These are phyloP conservation scores for Rhynchomys soricoides DNA, from an alignment of 2,113 vertebrate genomes.

Conservation along the genomic window DNA sequence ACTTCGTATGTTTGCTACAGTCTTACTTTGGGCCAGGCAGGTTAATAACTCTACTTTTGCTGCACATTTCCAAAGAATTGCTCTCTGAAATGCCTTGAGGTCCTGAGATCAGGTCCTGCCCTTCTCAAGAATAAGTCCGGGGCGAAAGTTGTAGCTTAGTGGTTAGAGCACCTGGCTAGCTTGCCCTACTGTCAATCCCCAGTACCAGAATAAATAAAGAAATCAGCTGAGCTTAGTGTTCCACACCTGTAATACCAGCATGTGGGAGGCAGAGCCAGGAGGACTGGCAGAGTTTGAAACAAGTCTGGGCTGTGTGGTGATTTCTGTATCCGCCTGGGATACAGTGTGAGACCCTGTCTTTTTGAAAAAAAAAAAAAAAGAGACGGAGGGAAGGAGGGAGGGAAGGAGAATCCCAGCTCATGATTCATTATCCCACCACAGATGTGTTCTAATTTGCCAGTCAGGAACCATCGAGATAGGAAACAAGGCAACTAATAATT, in stretches of 20 bases:
- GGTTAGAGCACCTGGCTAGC: neutral
- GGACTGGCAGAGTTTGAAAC: neutral
- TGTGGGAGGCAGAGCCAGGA: neutral
- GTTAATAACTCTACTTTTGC: constrained; percentile 27
- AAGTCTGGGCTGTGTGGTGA: neutral
- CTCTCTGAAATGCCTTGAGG: neutral
- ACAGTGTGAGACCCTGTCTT: neutral
- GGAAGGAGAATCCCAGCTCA: neutral
- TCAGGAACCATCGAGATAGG: constrained; percentile 47
- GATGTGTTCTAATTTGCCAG: constrained; percentile 45
- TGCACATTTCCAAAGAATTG: neutral
- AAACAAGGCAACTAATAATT: constrained; percentile 64
- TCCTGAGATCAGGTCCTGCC: neutral
- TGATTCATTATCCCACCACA: neutral
- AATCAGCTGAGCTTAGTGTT: neutral
- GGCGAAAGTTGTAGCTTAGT: neutral
- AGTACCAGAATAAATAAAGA: neutral
- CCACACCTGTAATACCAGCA: neutral
- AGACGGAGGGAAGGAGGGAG: neutral
- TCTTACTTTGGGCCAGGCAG: neutral
- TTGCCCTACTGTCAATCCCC: neutral
- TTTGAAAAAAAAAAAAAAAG: neutral
- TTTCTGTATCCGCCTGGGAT: neutral
- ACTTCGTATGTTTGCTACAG: neutral
- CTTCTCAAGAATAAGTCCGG: neutral